Evolutionary conservation across 2,113 vertebrate genomes (phyloP).

Genomic region (Arizona elegans): DNA sequence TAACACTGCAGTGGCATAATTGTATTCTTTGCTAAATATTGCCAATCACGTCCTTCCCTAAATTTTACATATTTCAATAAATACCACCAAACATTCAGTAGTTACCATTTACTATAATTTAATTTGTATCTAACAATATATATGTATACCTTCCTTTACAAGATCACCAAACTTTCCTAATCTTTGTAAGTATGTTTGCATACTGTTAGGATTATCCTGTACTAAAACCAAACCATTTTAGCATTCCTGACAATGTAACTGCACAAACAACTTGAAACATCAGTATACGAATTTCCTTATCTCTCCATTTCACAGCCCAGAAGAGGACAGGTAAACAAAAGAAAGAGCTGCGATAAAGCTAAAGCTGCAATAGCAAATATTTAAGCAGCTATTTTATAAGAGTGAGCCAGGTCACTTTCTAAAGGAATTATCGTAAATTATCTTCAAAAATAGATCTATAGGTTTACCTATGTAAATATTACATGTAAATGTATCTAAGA

Average conservation of each 20-base stretch:
- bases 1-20: neutral
- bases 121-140: neutral
- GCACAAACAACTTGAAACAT: slow-evolving; percentile 58
- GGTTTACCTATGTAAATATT: slow-evolving; percentile 61
- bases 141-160: neutral
- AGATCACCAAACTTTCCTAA: neutral
- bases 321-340: slow-evolving; percentile 70
- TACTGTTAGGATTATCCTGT: slow-evolving; percentile 18
- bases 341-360: slow-evolving; percentile 69
- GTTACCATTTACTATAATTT: neutral
- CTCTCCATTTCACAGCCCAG: slow-evolving; percentile 66
- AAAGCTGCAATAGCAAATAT: slow-evolving; percentile 72
- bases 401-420: slow-evolving; percentile 59
- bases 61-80: neutral
- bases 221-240: slow-evolving; percentile 12
- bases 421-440: slow-evolving; percentile 61
- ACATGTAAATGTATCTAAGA: slow-evolving; percentile 42
- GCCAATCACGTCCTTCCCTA: neutral
- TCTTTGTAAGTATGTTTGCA: neutral
- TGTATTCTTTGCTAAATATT: neutral
- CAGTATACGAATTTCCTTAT: slow-evolving; percentile 62
- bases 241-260: slow-evolving; percentile 51
- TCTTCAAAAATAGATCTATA: slow-evolving; percentile 46
- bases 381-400: slow-evolving; percentile 66
- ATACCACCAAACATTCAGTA: neutral